Percentiles rank a stretch among this genome's conserved stretches.
Conservation (phyloP, 2,797 vertebrate species). For the Sebastes elongatus region DNA sequence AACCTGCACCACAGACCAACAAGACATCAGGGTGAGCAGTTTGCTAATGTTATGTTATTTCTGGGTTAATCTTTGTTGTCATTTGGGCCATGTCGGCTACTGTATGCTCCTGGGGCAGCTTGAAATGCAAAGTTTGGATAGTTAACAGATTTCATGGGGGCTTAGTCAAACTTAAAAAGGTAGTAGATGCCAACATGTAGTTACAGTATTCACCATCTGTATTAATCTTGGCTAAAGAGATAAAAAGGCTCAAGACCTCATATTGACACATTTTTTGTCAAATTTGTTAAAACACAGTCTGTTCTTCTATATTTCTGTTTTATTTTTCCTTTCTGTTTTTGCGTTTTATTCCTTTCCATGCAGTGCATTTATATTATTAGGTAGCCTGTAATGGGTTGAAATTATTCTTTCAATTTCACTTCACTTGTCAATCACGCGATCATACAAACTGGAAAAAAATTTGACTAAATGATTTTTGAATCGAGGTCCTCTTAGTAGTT, state of each 20-base stretch:
- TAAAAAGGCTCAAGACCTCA: not conserved
- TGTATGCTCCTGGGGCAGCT: not conserved
- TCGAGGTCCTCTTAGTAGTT: not conserved
- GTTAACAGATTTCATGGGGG: not conserved
- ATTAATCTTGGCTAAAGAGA: not conserved
- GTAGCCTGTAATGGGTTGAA: not conserved
- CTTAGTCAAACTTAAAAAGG: too few relatives aligned
- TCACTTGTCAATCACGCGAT: not conserved
- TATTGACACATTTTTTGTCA: too few relatives aligned
- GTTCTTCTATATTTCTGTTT: too few relatives aligned
- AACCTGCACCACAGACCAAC: not conserved
- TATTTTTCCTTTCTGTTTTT: too few relatives aligned
- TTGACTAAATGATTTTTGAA: not conserved
- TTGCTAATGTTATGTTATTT: not conserved
- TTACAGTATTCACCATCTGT: not conserved
- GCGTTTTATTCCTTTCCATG: not conserved
- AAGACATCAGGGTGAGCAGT: not conserved
- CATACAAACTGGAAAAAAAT: not conserved
- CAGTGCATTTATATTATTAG: not conserved
- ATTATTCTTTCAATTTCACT: not conserved
- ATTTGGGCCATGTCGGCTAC: not conserved
- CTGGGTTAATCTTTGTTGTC: not conserved
- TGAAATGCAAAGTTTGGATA: not conserved
- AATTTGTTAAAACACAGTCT: too few relatives aligned
- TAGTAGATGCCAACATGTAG: not conserved